Conservation (phyloP, 2,888 invertebrate species). For the Chaetogeoica ovagalla region DNA sequence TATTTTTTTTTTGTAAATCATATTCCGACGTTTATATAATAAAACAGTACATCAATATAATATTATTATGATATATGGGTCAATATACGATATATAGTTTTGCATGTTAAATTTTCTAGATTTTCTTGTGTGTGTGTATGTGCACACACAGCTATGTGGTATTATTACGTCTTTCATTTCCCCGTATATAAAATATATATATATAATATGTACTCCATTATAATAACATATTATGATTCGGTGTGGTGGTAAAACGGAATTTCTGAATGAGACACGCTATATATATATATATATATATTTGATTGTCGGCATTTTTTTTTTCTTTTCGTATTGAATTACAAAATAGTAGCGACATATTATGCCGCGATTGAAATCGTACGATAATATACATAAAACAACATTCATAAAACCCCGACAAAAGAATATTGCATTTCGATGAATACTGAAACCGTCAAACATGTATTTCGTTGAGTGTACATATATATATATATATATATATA, state of each 20-base stretch:
- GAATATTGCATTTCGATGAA: too few species aligned
- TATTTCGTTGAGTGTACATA: too few species aligned
- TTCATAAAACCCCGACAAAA: too few species aligned
- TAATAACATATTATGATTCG: too few species aligned
- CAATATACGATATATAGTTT: background rate
- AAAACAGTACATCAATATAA: background rate
- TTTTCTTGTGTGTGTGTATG: too few species aligned
- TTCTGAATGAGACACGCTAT: background rate
- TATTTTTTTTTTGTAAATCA: background rate
- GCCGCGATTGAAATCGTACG: background rate
- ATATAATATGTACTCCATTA: too few species aligned
- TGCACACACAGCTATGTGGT: too few species aligned
- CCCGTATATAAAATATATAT: too few species aligned
- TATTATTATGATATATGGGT: too few species aligned
- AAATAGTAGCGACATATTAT: background rate
- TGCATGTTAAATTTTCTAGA: background rate
- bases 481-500: too few species aligned
- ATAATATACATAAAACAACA: background rate
- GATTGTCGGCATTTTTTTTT: background rate
- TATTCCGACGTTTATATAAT: background rate
- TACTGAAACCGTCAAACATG: too few species aligned
- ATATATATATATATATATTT: background rate
- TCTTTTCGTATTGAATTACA: conserved; percentile 10
- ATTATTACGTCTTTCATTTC: too few species aligned
- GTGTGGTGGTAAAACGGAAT: background rate